Conservation (phyloP, 2,888 invertebrate genomes). For the Phyllotreta cruciferae region DNA sequence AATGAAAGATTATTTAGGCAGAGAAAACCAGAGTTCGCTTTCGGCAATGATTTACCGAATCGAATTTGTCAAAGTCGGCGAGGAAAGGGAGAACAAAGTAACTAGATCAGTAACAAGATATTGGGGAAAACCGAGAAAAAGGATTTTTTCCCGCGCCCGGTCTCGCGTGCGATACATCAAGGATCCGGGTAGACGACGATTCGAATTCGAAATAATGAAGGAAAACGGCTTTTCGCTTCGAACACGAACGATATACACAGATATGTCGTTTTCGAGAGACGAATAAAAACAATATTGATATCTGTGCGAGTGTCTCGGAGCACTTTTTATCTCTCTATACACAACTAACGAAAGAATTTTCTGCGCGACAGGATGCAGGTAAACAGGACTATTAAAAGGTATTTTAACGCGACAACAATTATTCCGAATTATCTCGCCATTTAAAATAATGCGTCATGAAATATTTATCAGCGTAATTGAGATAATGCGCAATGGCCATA, state of each 20-base stretch:
- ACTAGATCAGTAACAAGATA: slow-evolving; percentile 25
- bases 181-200: slow-evolving; percentile 2
- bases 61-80: slow-evolving; percentile 19
- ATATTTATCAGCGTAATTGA: no score
- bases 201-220: slow-evolving; percentile 14
- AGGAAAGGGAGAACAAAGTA: slow-evolving; percentile 19
- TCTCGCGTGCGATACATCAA: slow-evolving; percentile 15
- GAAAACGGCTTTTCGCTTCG: background rate
- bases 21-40: slow-evolving; percentile 18
- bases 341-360: no score
- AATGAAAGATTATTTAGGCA: slow-evolving; percentile 24
- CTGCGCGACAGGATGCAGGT: no score
- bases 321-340: no score
- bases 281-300: no score
- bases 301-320: no score
- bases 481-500: no score
- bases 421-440: no score
- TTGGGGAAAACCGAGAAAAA: slow-evolving; percentile 6
- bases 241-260: background rate
- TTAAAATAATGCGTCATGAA: no score
- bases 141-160: background rate
- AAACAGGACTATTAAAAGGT: no score
- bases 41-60: slow-evolving; percentile 18
- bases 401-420: no score
- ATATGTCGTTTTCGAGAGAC: background rate